Base-by-base conservation (phyloP, 2,113 vertebrate species). In the Sprattus sprattus region DNA sequence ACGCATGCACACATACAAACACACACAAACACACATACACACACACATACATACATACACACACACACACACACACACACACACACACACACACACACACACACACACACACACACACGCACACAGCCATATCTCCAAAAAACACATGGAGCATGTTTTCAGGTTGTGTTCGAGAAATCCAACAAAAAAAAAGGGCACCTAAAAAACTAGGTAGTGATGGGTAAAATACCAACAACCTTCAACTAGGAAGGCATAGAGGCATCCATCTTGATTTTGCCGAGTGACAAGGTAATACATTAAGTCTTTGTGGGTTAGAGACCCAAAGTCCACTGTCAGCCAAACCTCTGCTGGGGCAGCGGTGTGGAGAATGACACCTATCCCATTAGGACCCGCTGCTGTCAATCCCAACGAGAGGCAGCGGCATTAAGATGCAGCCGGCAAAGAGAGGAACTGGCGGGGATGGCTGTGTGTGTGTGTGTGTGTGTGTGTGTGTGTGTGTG, bases 261-360 rank as follows among this genome's bases (percentile, higher is more conserved):
- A 87, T 87, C 83, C 84, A 87, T 89, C 86, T 89, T 89, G 82
- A 89, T 87, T 85, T 87, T 45, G 49, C 81, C 39, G 80, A 84
- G 78, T 85, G 86, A 87, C 88, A 89, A 84, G 86, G 85, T 89
- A 82, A 87, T 81, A 85, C 83, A 87, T 83, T 52, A 85, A 52
- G 83, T 84, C 83, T 78, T 57, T 84, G 84, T 85, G 75, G 78
- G 71, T 82, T 86, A 78, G 45, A 44, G 81, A 71, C 60, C 52
- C 22, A 64, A 28, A 54, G 75, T 83, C 44, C 47, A 80, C 84
- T 52, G 84, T 87, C 86, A 89, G 84, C 80, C 11, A 67, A 67
- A 67, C n/a, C n/a, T 28, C 64, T 3, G n/a, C 10, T 45, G 82
- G 52, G 54, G 39, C 57, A 46, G 28, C 57, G 83, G 57, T 83